Evolutionary conservation across 2,797 vertebrate species (phyloP).

Genomic region (Poeciliopsis turneri): DNA sequence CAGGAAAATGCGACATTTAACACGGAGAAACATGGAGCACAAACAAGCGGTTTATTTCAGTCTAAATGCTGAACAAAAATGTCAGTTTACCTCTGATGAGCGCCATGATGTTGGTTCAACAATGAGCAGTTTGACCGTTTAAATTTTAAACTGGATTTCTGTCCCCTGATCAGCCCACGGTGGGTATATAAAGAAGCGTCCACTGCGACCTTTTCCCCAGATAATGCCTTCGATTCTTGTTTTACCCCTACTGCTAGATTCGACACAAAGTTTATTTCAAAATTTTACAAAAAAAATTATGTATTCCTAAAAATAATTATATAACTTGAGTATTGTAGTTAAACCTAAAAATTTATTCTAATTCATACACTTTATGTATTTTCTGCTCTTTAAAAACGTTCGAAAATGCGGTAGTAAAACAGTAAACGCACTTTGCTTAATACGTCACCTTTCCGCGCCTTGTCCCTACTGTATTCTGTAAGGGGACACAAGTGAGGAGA

Average conservation of each 20-base stretch:
- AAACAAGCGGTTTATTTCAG: not conserved
- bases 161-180: not conserved
- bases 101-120: conserved; percentile 64
- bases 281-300: fast-evolving
- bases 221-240: conserved; percentile 5
- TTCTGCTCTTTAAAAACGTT: not conserved
- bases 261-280: conserved; percentile 22
- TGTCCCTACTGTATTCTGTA: not conserved
- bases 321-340: fast-evolving
- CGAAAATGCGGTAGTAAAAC: conserved; percentile 50
- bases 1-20: not conserved
- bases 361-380: not conserved
- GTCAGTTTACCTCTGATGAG: conserved; percentile 79
- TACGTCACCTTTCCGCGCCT: conserved; percentile 57
- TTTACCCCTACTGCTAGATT: conserved; percentile 38
- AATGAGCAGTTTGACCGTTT: conserved; percentile 12
- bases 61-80: not conserved
- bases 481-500: conserved; percentile 3
- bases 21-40: not conserved
- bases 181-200: not conserved
- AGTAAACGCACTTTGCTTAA: fast-evolving
- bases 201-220: conserved; percentile 71
- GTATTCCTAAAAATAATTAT: fast-evolving
- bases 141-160: not conserved
- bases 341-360: fast-evolving